Evolutionary conservation across 1,140 invertebrate species (phyloP).

Genomic region (Neodiprion virginianus): DNA sequence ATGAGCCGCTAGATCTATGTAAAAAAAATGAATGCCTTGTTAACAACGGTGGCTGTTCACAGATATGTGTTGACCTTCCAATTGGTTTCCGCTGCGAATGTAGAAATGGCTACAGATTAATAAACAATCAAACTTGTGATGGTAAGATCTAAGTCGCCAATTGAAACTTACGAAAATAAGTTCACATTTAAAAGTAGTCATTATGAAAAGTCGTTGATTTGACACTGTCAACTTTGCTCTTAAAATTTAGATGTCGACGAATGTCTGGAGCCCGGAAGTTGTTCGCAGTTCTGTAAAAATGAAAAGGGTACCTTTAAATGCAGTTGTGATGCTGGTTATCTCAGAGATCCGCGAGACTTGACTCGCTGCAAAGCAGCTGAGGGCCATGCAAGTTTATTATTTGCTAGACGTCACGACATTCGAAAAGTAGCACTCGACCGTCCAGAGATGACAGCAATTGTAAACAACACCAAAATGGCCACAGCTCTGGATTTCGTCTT

Average conservation of each 20-base stretch:
- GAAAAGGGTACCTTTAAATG: constrained; percentile 93
- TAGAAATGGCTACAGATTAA: constrained; percentile 74
- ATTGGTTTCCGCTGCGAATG: constrained; percentile 83
- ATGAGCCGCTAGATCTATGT: constrained; percentile 77
- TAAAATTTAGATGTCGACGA: constrained; percentile 86
- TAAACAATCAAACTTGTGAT: constrained; percentile 79
- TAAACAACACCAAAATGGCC: constrained; percentile 86
- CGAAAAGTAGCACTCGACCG: constrained; percentile 89
- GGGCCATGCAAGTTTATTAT: constrained; percentile 84
- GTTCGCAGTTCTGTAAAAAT: constrained; percentile 93
- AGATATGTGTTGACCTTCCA: constrained; percentile 79
- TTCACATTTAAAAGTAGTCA: constrained; percentile 15
- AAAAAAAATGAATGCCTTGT: constrained; percentile 78
- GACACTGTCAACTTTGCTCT: neutral
- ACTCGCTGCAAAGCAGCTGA: constrained; percentile 88
- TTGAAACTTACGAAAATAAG: neutral
- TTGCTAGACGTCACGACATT: constrained; percentile 86
- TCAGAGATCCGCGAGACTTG: constrained; percentile 80
- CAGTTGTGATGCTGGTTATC: constrained; percentile 87
- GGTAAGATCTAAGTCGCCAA: constrained; percentile 62
- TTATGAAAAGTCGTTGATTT: neutral
- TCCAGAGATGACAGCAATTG: constrained; percentile 88
- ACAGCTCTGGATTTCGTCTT: constrained; percentile 91
- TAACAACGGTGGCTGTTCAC: constrained; percentile 88
- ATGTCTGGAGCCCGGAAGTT: constrained; percentile 85